These are phyloP conservation scores for Rotaria macrura DNA, from an alignment of 2,888 invertebrate species.

Conservation along the genomic window DNA sequence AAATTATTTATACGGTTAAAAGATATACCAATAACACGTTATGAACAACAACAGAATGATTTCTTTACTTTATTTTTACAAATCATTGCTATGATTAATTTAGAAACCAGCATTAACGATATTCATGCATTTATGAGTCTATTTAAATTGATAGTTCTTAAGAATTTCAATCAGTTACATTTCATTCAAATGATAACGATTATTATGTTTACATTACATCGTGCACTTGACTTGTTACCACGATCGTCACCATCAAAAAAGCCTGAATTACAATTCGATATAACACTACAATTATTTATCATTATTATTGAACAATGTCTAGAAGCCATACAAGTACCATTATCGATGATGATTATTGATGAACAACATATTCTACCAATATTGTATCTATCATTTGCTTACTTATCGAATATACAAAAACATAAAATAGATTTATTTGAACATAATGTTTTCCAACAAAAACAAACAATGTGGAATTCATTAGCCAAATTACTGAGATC, in stretches of 20 bases:
- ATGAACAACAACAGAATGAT: constrained; percentile 29
- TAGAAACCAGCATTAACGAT: not conserved
- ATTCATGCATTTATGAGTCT: constrained; percentile 18
- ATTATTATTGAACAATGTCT: not conserved
- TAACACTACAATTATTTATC: constrained; percentile 6
- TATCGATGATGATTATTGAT: not conserved
- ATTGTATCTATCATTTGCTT: not conserved
- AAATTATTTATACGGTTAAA: constrained; percentile 53
- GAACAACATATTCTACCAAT: not conserved
- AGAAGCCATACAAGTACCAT: not conserved
- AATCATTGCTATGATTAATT: constrained; percentile 24
- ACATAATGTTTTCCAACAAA: not conserved
- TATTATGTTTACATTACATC: constrained; percentile 22
- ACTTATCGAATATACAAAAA: not conserved
- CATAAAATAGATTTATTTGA: not conserved
- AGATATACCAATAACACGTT: constrained; percentile 24
- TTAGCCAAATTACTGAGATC: constrained; percentile 1
- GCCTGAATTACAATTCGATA: not conserved
- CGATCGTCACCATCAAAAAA: not conserved
- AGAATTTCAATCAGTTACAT: constrained; percentile 15
- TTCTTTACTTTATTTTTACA: constrained; percentile 30
- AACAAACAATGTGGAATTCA: not conserved
- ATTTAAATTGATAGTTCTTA: not conserved
- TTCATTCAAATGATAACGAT: constrained; percentile 27
- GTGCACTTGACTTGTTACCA: not conserved